Conservation (phyloP, 2,113 vertebrate species). For the Andinoacara biseriatus region DNA sequence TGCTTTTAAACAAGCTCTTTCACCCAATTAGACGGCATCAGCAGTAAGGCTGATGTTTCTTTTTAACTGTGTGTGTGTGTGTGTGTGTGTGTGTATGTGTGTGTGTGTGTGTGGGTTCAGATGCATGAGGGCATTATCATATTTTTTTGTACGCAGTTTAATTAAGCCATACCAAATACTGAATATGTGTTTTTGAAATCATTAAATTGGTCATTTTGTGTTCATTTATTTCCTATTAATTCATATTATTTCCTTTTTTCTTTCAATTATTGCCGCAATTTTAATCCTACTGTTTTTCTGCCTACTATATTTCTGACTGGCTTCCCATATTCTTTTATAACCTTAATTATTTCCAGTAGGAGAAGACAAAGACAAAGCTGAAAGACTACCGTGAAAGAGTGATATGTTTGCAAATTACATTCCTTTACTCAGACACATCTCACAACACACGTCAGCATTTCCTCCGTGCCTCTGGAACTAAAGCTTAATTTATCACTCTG, state of each 20-base stretch:
- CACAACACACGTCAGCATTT: constrained; percentile 13
- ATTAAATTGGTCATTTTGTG: not conserved
- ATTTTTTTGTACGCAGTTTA: not conserved
- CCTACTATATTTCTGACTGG: not conserved
- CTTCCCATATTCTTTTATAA: not conserved
- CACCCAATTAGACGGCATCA: constrained; percentile 54
- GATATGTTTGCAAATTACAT: constrained; percentile 5
- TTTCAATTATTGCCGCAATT: not conserved
- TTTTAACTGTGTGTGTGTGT: not conserved
- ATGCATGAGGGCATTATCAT: not conserved
- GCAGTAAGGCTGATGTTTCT: constrained; percentile 25
- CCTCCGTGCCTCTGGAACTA: constrained; percentile 39
- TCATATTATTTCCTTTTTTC: not conserved
- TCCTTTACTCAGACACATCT: constrained; percentile 13
- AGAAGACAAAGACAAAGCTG: not conserved
- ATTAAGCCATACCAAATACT: not conserved
- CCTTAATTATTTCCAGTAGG: not conserved
- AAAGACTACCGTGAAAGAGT: constrained; percentile 10
- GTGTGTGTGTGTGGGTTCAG: not conserved
- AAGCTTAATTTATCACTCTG: constrained; percentile 27
- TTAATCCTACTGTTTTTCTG: not conserved
- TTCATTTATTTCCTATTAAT: not conserved
- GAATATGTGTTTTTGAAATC: too few species aligned
- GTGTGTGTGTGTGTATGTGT: not conserved
- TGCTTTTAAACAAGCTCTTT: constrained; percentile 41